Evolutionary conservation across 2,888 invertebrate species (phyloP).

Genomic region (Ectemnius cavifrons): DNA sequence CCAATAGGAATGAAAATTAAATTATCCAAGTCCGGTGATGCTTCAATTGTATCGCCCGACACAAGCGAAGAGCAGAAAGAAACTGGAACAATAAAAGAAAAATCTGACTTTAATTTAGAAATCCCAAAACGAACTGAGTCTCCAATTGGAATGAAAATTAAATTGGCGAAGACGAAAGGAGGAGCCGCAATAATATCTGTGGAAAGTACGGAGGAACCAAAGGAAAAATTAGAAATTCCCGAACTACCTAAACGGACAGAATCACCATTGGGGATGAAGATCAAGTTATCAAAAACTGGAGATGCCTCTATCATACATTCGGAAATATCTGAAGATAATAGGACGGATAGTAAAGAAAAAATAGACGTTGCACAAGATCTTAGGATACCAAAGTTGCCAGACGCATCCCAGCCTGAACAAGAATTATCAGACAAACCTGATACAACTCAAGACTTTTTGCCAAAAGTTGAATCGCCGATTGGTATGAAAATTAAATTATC

Average conservation of each 20-base stretch:
- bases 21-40: conserved; percentile 69
- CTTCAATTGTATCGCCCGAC: conserved; percentile 65
- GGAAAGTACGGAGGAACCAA: conserved; percentile 54
- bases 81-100: conserved; percentile 55
- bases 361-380: conserved; percentile 45
- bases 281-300: conserved; percentile 68
- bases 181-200: conserved; percentile 66
- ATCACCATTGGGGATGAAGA: conserved; percentile 74
- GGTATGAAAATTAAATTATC: conserved; percentile 75
- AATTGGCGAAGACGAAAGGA: conserved; percentile 64
- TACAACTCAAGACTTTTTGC: conserved; percentile 20
- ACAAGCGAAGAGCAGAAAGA: conserved; percentile 54
- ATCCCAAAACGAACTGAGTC: conserved; percentile 70
- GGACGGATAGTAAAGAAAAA: conserved; percentile 52
- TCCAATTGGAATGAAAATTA: conserved; percentile 74
- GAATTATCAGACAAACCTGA: conserved; percentile 25
- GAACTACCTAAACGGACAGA: conserved; percentile 68
- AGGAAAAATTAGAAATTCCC: conserved; percentile 51
- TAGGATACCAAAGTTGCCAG: conserved; percentile 42
- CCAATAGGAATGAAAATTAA: conserved; percentile 74
- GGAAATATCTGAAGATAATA: conserved; percentile 61
- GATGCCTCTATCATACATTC: conserved; percentile 70
- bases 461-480: conserved; percentile 49
- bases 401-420: conserved; percentile 12
- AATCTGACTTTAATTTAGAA: conserved; percentile 55